Percentiles rank a stretch among this genome's conserved stretches.
Conservation (phyloP, 2,888 invertebrate genomes). For the Latrodectus elegans region DNA sequence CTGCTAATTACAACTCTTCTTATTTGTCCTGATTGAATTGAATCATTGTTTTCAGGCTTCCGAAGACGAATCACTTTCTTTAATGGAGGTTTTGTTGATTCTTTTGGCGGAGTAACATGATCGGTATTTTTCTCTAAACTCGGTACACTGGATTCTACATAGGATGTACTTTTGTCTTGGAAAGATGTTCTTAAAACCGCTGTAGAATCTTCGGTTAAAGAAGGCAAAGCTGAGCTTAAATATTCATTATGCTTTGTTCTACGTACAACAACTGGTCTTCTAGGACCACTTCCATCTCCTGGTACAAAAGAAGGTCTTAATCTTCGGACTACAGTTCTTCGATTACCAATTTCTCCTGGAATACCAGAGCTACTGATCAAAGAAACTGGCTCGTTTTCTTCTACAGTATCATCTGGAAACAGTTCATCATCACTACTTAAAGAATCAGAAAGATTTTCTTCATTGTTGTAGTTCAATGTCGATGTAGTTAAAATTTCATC, state of each 20-base stretch:
- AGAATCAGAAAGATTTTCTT: neutral
- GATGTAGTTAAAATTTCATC: slow-evolving; percentile 18
- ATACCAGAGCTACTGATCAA: neutral
- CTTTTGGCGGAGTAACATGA: slow-evolving; percentile 10
- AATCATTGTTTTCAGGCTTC: slow-evolving; percentile 54
- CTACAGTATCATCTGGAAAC: neutral
- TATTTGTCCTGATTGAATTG: slow-evolving; percentile 17
- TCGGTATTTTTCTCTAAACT: neutral
- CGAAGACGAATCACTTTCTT: slow-evolving; percentile 58
- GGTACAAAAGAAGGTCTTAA: slow-evolving; percentile 60
- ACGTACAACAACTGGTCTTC: slow-evolving; percentile 53
- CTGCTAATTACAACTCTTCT: slow-evolving; percentile 59
- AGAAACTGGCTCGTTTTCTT: slow-evolving; percentile 16
- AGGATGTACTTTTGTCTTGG: neutral
- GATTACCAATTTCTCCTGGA: neutral
- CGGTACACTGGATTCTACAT: neutral
- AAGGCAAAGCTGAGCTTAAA: neutral
- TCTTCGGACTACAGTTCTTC: slow-evolving; percentile 52
- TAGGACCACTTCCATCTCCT: slow-evolving; percentile 58
- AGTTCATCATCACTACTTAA: neutral
- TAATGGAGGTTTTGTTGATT: slow-evolving; percentile 28
- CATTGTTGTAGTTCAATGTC: neutral
- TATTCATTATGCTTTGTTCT: slow-evolving; percentile 57
- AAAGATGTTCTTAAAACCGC: neutral
- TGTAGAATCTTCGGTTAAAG: neutral